These are phyloP conservation scores for Oplegnathus fasciatus DNA, from an alignment of 2,113 vertebrate genomes.

Conservation along the genomic window DNA sequence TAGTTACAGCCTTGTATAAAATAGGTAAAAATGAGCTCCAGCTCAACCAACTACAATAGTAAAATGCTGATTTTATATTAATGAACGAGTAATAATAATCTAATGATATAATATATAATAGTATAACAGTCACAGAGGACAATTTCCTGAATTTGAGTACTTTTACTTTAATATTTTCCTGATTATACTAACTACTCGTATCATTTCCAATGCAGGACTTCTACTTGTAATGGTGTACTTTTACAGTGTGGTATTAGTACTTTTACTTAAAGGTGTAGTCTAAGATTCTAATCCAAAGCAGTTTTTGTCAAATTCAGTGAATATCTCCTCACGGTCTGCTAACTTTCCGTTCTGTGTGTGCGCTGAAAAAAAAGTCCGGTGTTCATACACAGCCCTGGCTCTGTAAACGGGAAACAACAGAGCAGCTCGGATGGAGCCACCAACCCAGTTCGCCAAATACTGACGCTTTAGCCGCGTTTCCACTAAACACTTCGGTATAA, in stretches of 20 bases:
- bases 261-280: constrained; percentile 7
- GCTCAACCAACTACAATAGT: not conserved
- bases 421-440: no score
- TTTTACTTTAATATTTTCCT: not conserved
- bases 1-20: not conserved
- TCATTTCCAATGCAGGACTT: not conserved
- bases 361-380: no score
- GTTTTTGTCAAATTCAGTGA: no score
- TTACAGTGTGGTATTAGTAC: not conserved
- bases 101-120: not conserved
- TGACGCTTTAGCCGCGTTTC: no score
- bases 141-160: constrained; percentile 1
- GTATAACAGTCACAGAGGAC: not conserved
- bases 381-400: no score
- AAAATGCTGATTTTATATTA: not conserved
- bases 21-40: not conserved
- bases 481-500: no score
- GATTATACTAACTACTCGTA: not conserved
- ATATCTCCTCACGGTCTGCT: no score
- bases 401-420: no score
- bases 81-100: not conserved
- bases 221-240: not conserved
- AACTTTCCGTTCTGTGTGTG: no score
- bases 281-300: no score
- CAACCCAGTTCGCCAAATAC: no score